Evolutionary conservation across 2,888 invertebrate genomes (phyloP).

Genomic region (Mycalesis mineus): DNA sequence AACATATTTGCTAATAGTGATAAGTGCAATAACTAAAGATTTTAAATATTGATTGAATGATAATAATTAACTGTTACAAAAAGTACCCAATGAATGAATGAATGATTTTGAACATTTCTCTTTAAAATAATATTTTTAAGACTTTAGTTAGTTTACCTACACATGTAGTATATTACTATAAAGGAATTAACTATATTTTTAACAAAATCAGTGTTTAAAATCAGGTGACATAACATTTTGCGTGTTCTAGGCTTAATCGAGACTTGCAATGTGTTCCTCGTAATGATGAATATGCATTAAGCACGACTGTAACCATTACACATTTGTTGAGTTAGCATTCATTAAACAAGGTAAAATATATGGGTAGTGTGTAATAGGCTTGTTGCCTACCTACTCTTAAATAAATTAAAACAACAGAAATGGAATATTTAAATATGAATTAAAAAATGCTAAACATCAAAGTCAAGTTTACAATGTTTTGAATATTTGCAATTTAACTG

Average conservation of each 20-base stretch:
- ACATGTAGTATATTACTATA: too few species aligned
- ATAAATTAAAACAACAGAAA: background rate
- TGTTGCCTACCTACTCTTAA: background rate
- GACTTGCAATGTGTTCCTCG: constrained; percentile 22
- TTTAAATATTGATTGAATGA: too few species aligned
- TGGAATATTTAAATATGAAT: constrained; percentile 4
- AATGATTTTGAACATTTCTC: too few species aligned
- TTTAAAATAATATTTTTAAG: too few species aligned
- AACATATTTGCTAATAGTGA: too few species aligned
- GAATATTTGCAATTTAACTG: constrained; percentile 64
- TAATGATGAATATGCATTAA: constrained; percentile 26
- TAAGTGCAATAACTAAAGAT: too few species aligned
- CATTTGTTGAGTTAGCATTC: constrained; percentile 6
- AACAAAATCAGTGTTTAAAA: too few species aligned
- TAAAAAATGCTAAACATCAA: constrained; percentile 32
- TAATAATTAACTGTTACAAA: too few species aligned
- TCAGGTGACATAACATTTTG: constrained; percentile 2
- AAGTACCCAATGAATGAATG: too few species aligned
- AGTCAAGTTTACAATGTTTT: constrained; percentile 55
- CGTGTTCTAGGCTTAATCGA: constrained; percentile 8
- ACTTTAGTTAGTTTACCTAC: too few species aligned
- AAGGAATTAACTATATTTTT: too few species aligned
- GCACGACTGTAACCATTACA: constrained; percentile 21
- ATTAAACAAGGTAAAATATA: background rate
- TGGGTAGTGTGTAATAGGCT: background rate